phyloP scores from a whole-genome alignment of 2,888 invertebrate genomes.

The Vandiemenella viatica region DNA sequence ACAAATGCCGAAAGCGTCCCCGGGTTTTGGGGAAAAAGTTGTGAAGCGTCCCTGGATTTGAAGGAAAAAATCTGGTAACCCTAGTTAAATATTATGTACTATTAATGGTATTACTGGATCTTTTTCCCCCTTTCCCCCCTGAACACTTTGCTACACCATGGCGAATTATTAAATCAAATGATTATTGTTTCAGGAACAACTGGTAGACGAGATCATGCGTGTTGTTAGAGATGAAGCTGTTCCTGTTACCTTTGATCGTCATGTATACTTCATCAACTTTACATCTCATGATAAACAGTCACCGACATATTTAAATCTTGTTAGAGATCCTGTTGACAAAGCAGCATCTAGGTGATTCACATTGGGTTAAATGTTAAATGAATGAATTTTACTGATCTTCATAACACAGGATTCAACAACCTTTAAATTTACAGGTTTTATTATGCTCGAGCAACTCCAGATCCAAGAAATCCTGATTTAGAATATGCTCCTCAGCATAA shows the following conservation, averaged over 20 bases:
- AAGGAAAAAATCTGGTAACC: too few relatives aligned
- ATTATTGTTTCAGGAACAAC: slow-evolving; percentile 35
- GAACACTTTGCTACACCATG: too few relatives aligned
- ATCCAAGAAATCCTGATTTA: slow-evolving; percentile 18
- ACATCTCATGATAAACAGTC: slow-evolving; percentile 38
- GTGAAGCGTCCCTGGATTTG: too few relatives aligned
- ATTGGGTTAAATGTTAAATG: neutral
- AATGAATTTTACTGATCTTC: neutral
- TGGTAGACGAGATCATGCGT: slow-evolving; percentile 35
- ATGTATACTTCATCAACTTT: slow-evolving; percentile 44
- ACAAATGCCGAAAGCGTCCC: too few relatives aligned
- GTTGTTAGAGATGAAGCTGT: slow-evolving; percentile 36
- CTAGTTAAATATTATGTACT: too few relatives aligned
- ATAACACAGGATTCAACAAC: neutral
- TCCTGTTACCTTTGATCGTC: slow-evolving; percentile 42
- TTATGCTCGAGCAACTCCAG: slow-evolving; percentile 23
- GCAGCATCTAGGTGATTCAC: slow-evolving; percentile 32
- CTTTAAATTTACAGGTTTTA: slow-evolving; percentile 21
- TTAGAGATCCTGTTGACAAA: slow-evolving; percentile 42
- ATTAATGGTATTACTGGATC: too few relatives aligned
- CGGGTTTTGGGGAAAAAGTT: too few relatives aligned
- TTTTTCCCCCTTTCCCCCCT: too few relatives aligned
- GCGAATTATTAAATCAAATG: too few relatives aligned
- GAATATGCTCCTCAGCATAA: slow-evolving; percentile 8
- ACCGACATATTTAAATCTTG: slow-evolving; percentile 42